Evolutionary conservation across 2,113 vertebrate genomes (phyloP), one percentile per base, ranked within the genome.

Genomic region (Albula glossodonta): DNA sequence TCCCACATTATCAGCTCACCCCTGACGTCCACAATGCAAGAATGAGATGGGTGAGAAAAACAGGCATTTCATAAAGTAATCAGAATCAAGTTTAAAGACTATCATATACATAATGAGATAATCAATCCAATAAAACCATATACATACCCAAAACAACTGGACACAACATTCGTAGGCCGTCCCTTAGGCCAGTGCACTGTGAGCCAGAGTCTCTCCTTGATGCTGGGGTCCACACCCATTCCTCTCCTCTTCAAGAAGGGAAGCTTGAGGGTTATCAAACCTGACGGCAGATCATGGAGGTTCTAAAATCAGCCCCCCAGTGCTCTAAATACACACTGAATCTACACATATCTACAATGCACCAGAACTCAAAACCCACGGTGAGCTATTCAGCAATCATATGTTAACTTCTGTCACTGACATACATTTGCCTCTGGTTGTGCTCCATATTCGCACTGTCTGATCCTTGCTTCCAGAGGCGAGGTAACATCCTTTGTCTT

Each of bases 391-490:
- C 8, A 79, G 70, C 5, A 2, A 79, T 49, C 8, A 79, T 41
- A 31, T 4, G 80, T 50, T 0, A 13, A 81, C 0, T 31, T 10
- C 17, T n/a, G 41, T 17, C 4, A 31, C n/a, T 50, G 57, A 1
- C 10, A 60, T 11, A 60, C 57, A 60, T 96, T 97, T 97, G 86
- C 96, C 97, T 90, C 91, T 96, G 3, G 95, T 92, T 10, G 94
- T 95, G 93, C 96, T 99, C 98, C 98, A 99, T 85, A 99, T 94
- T 49, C 97, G 95, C 41, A 99, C 83, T 0, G 97, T 99, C 92
- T 99, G 98, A 92, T 99, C 98, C 95, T 96, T 97, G 94, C 98
- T 99, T 80, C 98, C 98, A 0, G 98, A 99, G 2, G 97, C 98
- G 31, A 99, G 92, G 89, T 95, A 98, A 89, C 95, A 96, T 19